Base-by-base conservation (phyloP, 2,888 invertebrate genomes). In the Cerceris rybyensis region DNA sequence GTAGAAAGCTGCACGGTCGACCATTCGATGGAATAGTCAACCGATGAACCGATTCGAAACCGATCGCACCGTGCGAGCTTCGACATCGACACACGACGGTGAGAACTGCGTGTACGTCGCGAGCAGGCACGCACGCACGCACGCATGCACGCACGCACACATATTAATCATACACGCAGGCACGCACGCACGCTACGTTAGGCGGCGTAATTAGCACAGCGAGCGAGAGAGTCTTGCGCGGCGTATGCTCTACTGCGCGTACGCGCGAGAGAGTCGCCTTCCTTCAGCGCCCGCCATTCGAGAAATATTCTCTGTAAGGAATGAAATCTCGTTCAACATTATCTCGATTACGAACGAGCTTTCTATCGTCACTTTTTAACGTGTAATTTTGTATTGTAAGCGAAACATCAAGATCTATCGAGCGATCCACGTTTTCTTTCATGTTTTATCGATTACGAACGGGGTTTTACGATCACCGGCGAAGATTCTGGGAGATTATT, bases 201-300 rank as follows among this genome's bases (percentile, higher is more conserved):
- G 88, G 88, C 88, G 88, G 87, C 86, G 79, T 83, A 88, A 87
- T 85, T 87, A 88, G 88, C 88, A 88, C 87, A 89, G 83, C 83
- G 85, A 85, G 87, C 86, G 88, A 87, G 86, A 84, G 88, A 87
- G 82, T 87, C 79, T 83, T 83, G 81, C 84, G 84, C 84, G 80
- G 82, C 86, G 83, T 77, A 80, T 81, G 82, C 84, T 80, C 82
- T 86, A 81, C 76, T 84, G 83, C 84, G 81, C 82, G 69, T 68
- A 69, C 80, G 72, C 72, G 78, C 72, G 69, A 72, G 80, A 82
- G 76, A 84, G 76, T 72, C 59, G 65, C 73, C 69, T 70, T 61
- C 46, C 57, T 67, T 65, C 70, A 77, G 74, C 80, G 69, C 72
- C 41, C 75, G 76, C 70, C 60, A 58, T 55, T 57, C 59, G 57